Conservation (phyloP, 2,888 invertebrate genomes). For the Drosophila colorata region DNA sequence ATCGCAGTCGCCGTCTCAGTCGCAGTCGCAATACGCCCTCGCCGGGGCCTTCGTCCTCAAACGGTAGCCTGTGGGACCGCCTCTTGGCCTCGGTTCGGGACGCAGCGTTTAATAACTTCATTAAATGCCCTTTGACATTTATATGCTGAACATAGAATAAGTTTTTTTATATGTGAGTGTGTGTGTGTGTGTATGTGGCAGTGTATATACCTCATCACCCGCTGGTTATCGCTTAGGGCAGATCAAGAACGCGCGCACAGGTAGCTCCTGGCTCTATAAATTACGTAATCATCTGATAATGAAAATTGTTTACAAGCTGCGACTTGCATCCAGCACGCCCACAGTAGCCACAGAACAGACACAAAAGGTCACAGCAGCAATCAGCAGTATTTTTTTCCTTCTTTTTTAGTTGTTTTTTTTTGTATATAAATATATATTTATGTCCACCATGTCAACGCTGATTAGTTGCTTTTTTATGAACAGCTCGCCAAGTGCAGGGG, state of each 20-base stretch:
- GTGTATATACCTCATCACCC: conserved; percentile 29
- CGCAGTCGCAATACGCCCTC: conserved; percentile 42
- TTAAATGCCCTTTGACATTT: conserved; percentile 81
- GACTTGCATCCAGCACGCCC: conserved; percentile 66
- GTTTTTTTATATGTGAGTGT: conserved; percentile 6
- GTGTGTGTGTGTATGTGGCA: conserved; percentile 15
- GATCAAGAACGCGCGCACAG: conserved; percentile 61
- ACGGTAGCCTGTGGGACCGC: conserved; percentile 59
- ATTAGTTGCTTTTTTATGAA: conserved; percentile 59
- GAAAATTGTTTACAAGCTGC: conserved; percentile 77
- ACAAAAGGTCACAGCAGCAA: conserved; percentile 54
- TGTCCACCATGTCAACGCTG: conserved; percentile 54
- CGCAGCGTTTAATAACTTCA: conserved; percentile 78
- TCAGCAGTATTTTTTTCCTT: conserved; percentile 27
- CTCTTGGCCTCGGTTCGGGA: conserved; percentile 24
- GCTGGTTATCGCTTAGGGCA: conserved; percentile 40
- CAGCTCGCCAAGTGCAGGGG: conserved; percentile 34
- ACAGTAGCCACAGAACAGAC: conserved; percentile 55
- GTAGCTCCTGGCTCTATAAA: conserved; percentile 65
- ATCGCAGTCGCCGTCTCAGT: conserved; percentile 40
- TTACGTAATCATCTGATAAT: conserved; percentile 78
- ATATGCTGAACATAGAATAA: conserved; percentile 43
- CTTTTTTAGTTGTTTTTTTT: conserved; percentile 22
- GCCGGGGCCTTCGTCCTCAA: conserved; percentile 14
- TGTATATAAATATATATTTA: conserved; percentile 16